Conservation (phyloP, 2,797 vertebrate species). For the Coluber constrictor region DNA sequence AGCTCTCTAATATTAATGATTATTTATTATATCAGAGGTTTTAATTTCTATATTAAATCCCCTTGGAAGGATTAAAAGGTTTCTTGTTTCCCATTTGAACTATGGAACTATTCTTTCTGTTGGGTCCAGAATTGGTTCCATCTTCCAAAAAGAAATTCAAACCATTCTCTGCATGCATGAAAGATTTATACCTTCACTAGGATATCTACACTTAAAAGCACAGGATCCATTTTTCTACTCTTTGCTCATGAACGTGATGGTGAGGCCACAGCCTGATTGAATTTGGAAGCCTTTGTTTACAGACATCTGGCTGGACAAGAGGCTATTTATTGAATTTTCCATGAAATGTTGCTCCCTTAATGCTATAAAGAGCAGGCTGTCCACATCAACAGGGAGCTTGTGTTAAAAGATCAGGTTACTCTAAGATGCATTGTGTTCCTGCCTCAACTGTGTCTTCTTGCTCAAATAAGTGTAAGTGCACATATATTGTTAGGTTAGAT, state of each 20-base stretch:
- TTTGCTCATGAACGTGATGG: constrained; percentile 77
- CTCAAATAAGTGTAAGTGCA: background rate
- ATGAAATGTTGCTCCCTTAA: constrained; percentile 86
- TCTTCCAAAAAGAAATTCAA: background rate
- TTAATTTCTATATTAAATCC: background rate
- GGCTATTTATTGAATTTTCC: constrained; percentile 84
- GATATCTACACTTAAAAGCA: constrained; percentile 7
- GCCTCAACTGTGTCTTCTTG: constrained; percentile 2
- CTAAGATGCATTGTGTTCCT: constrained; percentile 68
- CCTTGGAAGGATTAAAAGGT: background rate
- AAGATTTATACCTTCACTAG: constrained; percentile 1
- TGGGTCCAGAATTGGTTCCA: background rate
- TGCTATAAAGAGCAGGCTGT: constrained; percentile 82
- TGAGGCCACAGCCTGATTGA: constrained; percentile 80
- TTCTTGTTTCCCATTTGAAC: background rate
- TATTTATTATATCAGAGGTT: background rate
- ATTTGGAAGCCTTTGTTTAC: constrained; percentile 86
- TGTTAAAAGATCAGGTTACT: constrained; percentile 75
- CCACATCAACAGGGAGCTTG: constrained; percentile 78
- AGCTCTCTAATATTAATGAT: background rate
- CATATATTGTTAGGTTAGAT: background rate
- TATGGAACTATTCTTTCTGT: background rate
- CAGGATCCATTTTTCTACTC: constrained; percentile 67
- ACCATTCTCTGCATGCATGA: background rate
- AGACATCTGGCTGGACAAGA: constrained; percentile 84